phyloP scores from a whole-genome alignment of 1,140 invertebrate species.

The Kradibia gibbosae region DNA sequence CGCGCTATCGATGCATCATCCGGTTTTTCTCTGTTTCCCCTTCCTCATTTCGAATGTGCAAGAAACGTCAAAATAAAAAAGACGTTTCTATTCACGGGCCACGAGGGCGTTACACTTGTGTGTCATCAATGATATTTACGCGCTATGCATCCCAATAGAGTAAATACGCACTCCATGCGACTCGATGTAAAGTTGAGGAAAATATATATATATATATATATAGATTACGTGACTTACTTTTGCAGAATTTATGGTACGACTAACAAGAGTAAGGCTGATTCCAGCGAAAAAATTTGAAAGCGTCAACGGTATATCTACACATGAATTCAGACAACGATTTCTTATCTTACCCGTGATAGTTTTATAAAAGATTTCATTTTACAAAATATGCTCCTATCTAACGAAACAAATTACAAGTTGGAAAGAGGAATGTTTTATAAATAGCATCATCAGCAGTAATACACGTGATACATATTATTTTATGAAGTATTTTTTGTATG shows the following conservation, averaged over 20 bases:
- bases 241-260: not conserved
- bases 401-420: too few species aligned
- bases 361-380: too few species aligned
- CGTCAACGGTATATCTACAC: too few species aligned
- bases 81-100: slow-evolving; percentile 31
- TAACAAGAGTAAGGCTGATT: not conserved
- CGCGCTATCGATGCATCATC: slow-evolving; percentile 54
- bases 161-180: slow-evolving; percentile 21
- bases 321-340: too few species aligned
- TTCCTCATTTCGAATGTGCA: not conserved
- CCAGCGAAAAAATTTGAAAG: not conserved
- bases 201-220: slow-evolving; percentile 18
- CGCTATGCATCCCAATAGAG: slow-evolving; percentile 38
- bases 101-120: slow-evolving; percentile 33
- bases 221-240: not conserved
- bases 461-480: too few species aligned
- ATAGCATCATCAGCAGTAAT: too few species aligned
- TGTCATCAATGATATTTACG: slow-evolving; percentile 35
- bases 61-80: slow-evolving; percentile 4
- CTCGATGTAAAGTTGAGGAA: not conserved
- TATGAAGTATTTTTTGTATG: too few species aligned
- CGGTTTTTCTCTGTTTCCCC: slow-evolving; percentile 51
- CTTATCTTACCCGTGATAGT: too few species aligned
- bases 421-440: too few species aligned
- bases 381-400: too few species aligned